Evolutionary conservation across 2,797 vertebrate genomes (phyloP), one percentile per base, ranked within the genome.

Genomic region (Enteromius trimaculatus): DNA sequence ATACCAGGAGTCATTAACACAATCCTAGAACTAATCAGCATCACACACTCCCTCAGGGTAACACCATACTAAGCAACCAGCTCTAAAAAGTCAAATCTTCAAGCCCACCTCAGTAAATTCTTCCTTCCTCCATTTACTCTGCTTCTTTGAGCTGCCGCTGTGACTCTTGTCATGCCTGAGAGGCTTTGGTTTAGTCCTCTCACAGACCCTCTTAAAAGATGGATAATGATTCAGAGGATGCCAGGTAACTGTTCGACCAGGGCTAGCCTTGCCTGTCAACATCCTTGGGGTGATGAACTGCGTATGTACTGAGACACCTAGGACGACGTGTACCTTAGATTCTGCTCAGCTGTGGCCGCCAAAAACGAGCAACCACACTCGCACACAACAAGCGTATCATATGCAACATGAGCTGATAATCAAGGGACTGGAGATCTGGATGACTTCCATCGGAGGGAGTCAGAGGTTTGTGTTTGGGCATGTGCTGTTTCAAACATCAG

Each of bases 201-300:
- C 53, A 75, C 53, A n/a, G 53, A 62, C 53, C 34, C 44, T 64
- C 60, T 68, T 60, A 42, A 79, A 29, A 26, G 70, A 72, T 6
- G 69, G 85, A 44, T 85, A 86, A 4, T 53, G 75, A 64, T 85
- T 86, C 34, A 89, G 81, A 47, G 83, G 51, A 6, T 70, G 66
- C 86, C 88, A 87, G 16, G 42, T 26, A 44, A 86, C 53, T 13
- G 74, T 39, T 19, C 29, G 34, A 53, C 34, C 47, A 11, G 29
- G n/a, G 26, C 49, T 34, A n/a, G 42, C 39, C 0, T 72, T 88
- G 83, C 80, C 85, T 34, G 89, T 80, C 87, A 89, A 87, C 64
- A 77, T 83, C 78, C 68, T 65, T 71, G 17, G 6, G 5, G 1
- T 42, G 19, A 3, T 11, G 19, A 58, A 58, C 21, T n/a, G 21